Percentiles rank a stretch among this genome's conserved stretches.
phyloP scores from a whole-genome alignment of 2,797 vertebrate genomes.

The Benthosema pterotum region DNA sequence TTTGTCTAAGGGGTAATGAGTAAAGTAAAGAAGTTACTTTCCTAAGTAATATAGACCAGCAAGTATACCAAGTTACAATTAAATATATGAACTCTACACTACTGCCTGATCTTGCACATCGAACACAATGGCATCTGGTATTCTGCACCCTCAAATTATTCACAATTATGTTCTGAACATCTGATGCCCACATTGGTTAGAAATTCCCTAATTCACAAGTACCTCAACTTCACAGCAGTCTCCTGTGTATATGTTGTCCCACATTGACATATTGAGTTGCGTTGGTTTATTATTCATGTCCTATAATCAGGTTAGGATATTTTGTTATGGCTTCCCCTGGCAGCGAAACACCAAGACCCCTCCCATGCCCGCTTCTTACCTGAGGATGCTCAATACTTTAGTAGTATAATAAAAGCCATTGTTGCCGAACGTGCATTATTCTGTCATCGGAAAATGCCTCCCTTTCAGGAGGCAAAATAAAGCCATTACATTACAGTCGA shows the following conservation, averaged over 20 bases:
- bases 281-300: neutral
- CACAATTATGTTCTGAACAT: no score
- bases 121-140: no score
- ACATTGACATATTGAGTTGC: neutral
- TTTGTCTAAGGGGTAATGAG: no score
- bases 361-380: neutral
- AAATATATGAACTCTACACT: no score
- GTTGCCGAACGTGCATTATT: conserved; percentile 33
- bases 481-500: conserved; percentile 30
- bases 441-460: conserved; percentile 35
- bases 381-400: conserved; percentile 10
- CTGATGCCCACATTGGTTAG: no score
- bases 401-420: conserved; percentile 29
- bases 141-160: no score
- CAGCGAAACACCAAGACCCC: neutral
- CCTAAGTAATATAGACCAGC: no score
- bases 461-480: conserved; percentile 43
- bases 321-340: neutral
- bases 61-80: no score
- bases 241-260: neutral
- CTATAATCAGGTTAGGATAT: neutral
- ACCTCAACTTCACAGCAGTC: neutral
- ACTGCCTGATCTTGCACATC: no score
- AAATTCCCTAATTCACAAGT: neutral
- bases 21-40: no score